phyloP scores from a whole-genome alignment of 2,797 vertebrate species.

The Sciurus carolinensis region DNA sequence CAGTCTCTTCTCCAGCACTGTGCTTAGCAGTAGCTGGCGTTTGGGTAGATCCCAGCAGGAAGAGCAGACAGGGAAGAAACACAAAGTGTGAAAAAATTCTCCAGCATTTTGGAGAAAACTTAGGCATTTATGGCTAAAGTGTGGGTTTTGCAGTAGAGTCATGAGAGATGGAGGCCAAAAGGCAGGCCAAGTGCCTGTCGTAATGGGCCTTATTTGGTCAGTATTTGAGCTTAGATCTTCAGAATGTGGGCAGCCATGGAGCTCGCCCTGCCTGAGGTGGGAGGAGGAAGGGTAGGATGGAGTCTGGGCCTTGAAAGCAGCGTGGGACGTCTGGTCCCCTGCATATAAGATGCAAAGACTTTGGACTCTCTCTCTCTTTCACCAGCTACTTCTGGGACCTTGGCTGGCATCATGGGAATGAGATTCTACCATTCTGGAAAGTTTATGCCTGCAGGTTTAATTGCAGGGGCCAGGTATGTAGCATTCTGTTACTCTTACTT shows the following conservation, averaged over 20 bases:
- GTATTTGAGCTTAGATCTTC: neutral
- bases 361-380: constrained; percentile 52
- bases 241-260: rapidly evolving
- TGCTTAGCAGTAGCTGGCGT: neutral
- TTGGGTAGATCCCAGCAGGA: neutral
- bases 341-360: neutral
- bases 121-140: neutral
- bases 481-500: neutral
- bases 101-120: neutral
- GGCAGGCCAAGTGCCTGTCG: neutral
- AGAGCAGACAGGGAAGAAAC: neutral
- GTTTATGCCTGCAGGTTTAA: constrained; percentile 96
- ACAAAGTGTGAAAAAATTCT: neutral
- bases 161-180: neutral
- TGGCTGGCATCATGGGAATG: constrained; percentile 96
- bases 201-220: neutral
- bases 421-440: constrained; percentile 96
- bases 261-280: rapidly evolving
- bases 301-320: neutral
- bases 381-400: constrained; percentile 93
- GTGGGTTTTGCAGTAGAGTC: neutral
- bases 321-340: neutral
- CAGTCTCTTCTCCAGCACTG: neutral
- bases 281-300: neutral
- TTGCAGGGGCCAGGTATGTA: constrained; percentile 95